Base-by-base conservation (phyloP, 2,888 invertebrate species). In the Drosophila niveifrons region DNA sequence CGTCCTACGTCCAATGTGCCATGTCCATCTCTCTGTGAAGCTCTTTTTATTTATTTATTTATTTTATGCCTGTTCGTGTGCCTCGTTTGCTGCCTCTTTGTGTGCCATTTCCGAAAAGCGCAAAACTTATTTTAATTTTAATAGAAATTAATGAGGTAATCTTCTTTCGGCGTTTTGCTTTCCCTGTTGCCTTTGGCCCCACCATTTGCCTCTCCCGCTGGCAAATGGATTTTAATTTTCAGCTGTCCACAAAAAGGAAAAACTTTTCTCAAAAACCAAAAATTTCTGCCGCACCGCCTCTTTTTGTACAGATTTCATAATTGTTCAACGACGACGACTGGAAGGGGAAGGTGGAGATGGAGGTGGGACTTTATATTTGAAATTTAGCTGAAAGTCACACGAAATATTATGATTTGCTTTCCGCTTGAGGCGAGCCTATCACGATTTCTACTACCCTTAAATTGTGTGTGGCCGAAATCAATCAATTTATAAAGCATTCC, bases 81-180 rank as follows among this genome's bases (percentile, higher is more conserved):
- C 70, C 66, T 52, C 68, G 55, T 63, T 72, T 78, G 73, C 62
- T 58, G 70, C 66, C 62, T 53, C 67, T 71, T 66, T 81, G 72
- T 71, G 47, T 51, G 51, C 41, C 78, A 66, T 71, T 81, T 78
- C 51, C 64, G 62, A 73, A 76, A 74, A 77, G 78, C 74, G 63
- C 72, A 72, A 72, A 81, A 81, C 80, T 80, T 82, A 81, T 80
- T 80, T 80, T 83, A 81, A 81, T 81, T 81, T 81, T 81, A 81
- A 81, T 81, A 83, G 83, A 81, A 81, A 81, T 81, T 81, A 81
- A 81, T 81, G 83, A 82, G 83, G 83, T 81, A 81, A 81, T 81
- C 80, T 81, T 80, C 80, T 75, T 77, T 82, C 43, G 63, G 66
- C 61, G 52, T 70, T 73, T 53, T 53, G 55, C 62, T 48, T 62